Percentiles rank a stretch among this genome's conserved stretches.
phyloP scores from a whole-genome alignment of 1,140 invertebrate species.

The Diploscapter pachys region DNA sequence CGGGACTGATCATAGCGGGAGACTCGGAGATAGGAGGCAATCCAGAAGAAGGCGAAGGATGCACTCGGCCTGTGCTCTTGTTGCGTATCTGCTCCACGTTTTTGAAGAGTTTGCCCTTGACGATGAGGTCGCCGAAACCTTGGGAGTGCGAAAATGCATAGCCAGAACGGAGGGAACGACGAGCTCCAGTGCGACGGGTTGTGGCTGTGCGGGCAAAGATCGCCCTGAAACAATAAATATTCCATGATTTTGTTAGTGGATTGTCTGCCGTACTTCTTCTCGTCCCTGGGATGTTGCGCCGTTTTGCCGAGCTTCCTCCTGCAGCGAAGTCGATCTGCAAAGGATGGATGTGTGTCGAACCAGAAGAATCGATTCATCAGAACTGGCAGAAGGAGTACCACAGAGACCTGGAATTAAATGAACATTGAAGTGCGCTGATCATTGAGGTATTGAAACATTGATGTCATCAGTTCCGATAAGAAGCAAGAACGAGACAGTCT shows the following conservation, averaged over 20 bases:
- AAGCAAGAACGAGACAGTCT: too few relatives aligned
- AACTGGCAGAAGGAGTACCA: constrained; percentile 82
- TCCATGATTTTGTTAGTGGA: not conserved
- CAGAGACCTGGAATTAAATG: constrained; percentile 64
- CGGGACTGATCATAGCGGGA: not conserved
- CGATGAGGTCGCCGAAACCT: constrained; percentile 94
- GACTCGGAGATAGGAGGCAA: not conserved
- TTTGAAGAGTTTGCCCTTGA: constrained; percentile 91
- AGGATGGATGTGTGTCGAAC: constrained; percentile 79
- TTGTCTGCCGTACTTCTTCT: constrained; percentile 17
- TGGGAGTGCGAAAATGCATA: constrained; percentile 97
- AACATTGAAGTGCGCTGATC: not conserved
- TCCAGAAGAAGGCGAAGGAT: not conserved
- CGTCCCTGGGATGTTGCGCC: constrained; percentile 7
- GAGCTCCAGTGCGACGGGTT: constrained; percentile 70
- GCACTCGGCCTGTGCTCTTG: not conserved
- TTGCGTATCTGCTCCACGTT: constrained; percentile 45
- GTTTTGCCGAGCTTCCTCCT: constrained; percentile 67
- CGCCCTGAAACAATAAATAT: constrained; percentile 61
- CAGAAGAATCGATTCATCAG: constrained; percentile 89
- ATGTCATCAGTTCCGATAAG: too few relatives aligned
- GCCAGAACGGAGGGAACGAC: constrained; percentile 87
- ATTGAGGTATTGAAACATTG: too few relatives aligned
- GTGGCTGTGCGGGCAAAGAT: constrained; percentile 77
- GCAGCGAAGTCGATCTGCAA: constrained; percentile 83